Percentiles rank a stretch among this genome's conserved stretches.
These are phyloP conservation scores for Psix sp. DNA, from an alignment of 1,140 invertebrate genomes.

Conservation along the genomic window DNA sequence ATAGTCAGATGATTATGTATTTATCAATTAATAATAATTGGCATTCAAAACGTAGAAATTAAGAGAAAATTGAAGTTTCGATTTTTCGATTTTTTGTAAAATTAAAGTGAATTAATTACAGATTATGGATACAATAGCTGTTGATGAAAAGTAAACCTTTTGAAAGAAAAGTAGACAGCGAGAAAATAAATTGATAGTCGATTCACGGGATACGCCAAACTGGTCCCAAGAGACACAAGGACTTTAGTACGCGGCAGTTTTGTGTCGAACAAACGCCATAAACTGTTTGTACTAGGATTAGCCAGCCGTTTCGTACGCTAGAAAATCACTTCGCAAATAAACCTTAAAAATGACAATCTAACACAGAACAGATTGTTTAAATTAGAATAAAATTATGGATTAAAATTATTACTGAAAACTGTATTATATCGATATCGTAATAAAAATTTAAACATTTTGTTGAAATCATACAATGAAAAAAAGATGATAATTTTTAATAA, in stretches of 20 bases:
- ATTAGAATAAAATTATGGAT: no score
- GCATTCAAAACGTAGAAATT: neutral
- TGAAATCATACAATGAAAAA: no score
- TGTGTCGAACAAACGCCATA: conserved; percentile 71
- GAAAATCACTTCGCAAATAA: conserved; percentile 60
- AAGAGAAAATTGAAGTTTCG: neutral
- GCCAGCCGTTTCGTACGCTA: conserved; percentile 58
- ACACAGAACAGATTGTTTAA: no score
- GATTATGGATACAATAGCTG: conserved; percentile 52
- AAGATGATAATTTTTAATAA: no score
- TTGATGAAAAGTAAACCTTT: conserved; percentile 61
- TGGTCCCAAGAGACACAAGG: conserved; percentile 68
- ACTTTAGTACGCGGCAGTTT: conserved; percentile 55
- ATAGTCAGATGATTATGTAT: no score
- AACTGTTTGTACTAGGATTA: conserved; percentile 74
- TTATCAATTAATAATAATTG: no score
- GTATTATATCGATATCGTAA: no score
- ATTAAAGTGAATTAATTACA: conserved; percentile 50
- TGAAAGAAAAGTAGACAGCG: conserved; percentile 67
- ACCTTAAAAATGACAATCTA: conserved; percentile 47
- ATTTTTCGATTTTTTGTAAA: conserved; percentile 1
- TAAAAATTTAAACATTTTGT: no score
- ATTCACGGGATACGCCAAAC: conserved; percentile 71
- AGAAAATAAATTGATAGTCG: conserved; percentile 75
- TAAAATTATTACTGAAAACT: no score